phyloP scores from a whole-genome alignment of 2,113 vertebrate genomes.

The Clarias magur region DNA sequence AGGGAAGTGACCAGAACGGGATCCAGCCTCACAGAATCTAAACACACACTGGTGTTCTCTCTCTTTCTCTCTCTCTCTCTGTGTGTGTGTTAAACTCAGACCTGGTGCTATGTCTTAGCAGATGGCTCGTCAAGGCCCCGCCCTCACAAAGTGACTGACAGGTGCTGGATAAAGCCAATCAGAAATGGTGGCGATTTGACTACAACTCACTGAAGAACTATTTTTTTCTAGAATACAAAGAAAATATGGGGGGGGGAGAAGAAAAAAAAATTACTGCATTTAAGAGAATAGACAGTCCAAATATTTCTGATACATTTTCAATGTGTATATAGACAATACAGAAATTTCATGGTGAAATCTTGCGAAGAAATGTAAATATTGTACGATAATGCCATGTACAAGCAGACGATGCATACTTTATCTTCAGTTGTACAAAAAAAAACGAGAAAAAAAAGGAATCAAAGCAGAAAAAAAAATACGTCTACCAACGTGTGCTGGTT shows the following conservation, averaged over 20 bases:
- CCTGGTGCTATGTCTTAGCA: conserved; percentile 74
- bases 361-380: conserved; percentile 95
- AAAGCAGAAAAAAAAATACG: conserved; percentile 76
- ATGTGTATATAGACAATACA: conserved; percentile 98
- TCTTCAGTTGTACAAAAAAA: conserved; percentile 99
- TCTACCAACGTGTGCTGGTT: conserved; percentile 95
- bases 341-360: conserved; percentile 93
- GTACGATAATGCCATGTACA: conserved; percentile 99
- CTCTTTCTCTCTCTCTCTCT: background rate
- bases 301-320: conserved; percentile 99
- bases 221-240: conserved; percentile 92
- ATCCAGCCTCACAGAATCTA: conserved; percentile 64
- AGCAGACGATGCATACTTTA: conserved; percentile 99
- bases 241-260: conserved; percentile 64
- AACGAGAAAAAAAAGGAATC: conserved; percentile 86
- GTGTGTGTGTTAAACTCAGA: conserved; percentile 44
- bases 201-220: conserved; percentile 84
- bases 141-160: conserved; percentile 68
- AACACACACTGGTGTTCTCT: conserved; percentile 8
- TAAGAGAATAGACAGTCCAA: conserved; percentile 94
- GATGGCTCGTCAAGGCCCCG: conserved; percentile 56
- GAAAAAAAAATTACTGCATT: conserved; percentile 80
- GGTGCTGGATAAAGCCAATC: conserved; percentile 81
- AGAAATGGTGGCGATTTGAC: conserved; percentile 80
- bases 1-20: conserved; percentile 73